Percentiles rank a stretch among this genome's conserved stretches.
phyloP scores from a whole-genome alignment of 1,140 invertebrate species.

The Drosophila repleta region DNA sequence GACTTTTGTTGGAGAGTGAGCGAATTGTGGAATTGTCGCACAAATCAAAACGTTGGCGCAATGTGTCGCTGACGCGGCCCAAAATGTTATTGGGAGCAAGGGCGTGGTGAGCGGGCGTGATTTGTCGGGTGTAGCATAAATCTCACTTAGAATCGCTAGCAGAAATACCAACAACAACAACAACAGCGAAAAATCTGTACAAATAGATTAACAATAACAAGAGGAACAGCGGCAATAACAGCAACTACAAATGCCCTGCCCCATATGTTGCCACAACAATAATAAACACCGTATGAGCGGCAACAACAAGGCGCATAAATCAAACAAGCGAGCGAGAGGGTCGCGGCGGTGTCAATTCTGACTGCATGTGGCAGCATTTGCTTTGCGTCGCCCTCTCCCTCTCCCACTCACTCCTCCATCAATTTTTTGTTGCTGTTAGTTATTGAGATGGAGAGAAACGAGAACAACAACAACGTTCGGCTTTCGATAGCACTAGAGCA shows the following conservation, averaged over 20 bases:
- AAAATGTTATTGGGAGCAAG: constrained; percentile 1
- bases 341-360: constrained; percentile 8
- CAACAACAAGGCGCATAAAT: constrained; percentile 64
- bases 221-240: constrained; percentile 43
- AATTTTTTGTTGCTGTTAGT: constrained; percentile 35
- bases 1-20: not conserved
- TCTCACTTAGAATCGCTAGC: constrained; percentile 59
- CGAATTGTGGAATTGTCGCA: constrained; percentile 27
- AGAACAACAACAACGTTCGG: constrained; percentile 37
- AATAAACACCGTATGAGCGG: constrained; percentile 62
- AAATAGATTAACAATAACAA: constrained; percentile 79
- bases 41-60: constrained; percentile 52
- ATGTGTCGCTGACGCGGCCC: constrained; percentile 60
- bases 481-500: constrained; percentile 41
- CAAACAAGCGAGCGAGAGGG: constrained; percentile 43
- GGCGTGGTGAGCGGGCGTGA: not conserved
- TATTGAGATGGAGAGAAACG: constrained; percentile 47
- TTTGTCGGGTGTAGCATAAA: constrained; percentile 50
- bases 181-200: constrained; percentile 56
- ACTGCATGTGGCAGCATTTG: constrained; percentile 70
- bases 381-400: constrained; percentile 9
- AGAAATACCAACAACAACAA: constrained; percentile 30
- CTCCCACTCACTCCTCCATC: constrained; percentile 26
- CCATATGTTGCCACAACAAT: constrained; percentile 72
- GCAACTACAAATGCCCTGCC: constrained; percentile 46